Conservation (phyloP, 1,140 invertebrate species). For the Arctopsyche grandis region DNA sequence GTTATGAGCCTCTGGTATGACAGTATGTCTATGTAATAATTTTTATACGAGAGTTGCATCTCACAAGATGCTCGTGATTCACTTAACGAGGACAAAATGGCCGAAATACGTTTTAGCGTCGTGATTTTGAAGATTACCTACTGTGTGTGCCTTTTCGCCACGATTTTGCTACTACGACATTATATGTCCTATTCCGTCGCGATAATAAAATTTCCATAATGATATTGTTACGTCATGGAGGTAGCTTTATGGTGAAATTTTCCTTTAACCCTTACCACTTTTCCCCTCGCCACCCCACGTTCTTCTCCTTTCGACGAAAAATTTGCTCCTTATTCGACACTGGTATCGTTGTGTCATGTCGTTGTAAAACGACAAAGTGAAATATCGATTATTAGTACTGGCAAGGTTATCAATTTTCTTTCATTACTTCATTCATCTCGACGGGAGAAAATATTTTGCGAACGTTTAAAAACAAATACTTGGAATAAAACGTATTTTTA, state of each 20-base stretch:
- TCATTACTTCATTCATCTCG: no score
- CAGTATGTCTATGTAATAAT: no score
- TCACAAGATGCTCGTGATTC: not conserved
- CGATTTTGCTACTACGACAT: conserved; percentile 31
- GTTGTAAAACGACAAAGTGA: no score
- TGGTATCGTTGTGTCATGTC: not conserved
- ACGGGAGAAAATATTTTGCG: no score
- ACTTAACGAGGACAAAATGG: conserved; percentile 38
- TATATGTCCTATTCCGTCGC: conserved; percentile 30
- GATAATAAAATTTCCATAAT: conserved; percentile 44
- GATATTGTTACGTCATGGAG: conserved; percentile 37
- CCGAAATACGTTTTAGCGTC: conserved; percentile 23
- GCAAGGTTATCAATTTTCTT: no score
- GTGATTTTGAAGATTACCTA: conserved; percentile 32
- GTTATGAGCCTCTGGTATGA: no score
- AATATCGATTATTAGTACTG: no score
- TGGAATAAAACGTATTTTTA: no score
- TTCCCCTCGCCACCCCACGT: not conserved
- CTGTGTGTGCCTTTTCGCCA: conserved; percentile 28
- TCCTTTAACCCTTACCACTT: not conserved
- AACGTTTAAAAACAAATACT: no score
- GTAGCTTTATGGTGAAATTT: conserved; percentile 28
- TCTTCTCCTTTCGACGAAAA: no score
- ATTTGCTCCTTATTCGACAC: no score
- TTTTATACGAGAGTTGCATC: not conserved